Base-by-base conservation (phyloP, 2,888 invertebrate genomes). In the Gastrophysa polygoni region DNA sequence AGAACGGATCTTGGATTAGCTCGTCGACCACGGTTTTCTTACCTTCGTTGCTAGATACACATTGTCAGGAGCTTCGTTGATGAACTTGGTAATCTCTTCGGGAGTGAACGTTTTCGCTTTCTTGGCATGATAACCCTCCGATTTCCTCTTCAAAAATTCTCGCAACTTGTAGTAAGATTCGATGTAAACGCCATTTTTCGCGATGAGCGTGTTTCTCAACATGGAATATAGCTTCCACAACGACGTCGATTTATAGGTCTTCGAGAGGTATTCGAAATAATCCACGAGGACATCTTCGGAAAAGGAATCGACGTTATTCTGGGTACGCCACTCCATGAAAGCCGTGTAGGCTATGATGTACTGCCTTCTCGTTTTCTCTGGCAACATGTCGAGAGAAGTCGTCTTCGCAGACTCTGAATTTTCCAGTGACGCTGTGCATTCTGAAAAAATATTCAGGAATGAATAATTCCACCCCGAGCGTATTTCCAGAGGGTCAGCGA, bases 61-160 rank as follows among this genome's bases (percentile, higher is more conserved):
- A 17, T 60, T 11, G 46, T 68, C 65, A 14, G 68, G 66, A 8
- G 69, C 68, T 44, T 68, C 64, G 16, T 49, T 46, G 16, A 67
- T 56, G 44, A 69, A 68, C 47, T 28, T 64, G 34, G 65, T 61
- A n/a, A 76, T 59, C 56, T 77, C 64, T 29, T 71, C 65, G 20
- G 68, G 59, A 11, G 74, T 68, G 14, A 77, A 74, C 16, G 60
- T 66, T 62, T 72, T 70, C 3, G 77, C 69, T 65, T 75, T 74
- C 64, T 76, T 76, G 43, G 71, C 57, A 47, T 34, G 17, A 64
- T 71, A 76, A 29, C 75, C 77, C n/a, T 66, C 63, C 11, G 65
- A 63, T 47, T 69, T 64, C 8, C 21, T 18, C 66, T 73, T 75
- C 38, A 76, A 60, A 50, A 74, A 75, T 6, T 60, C 64, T n/a